Evolutionary conservation across 2,888 invertebrate genomes (phyloP), one percentile per base, ranked within the genome.

Genomic region (Amiota communis): DNA sequence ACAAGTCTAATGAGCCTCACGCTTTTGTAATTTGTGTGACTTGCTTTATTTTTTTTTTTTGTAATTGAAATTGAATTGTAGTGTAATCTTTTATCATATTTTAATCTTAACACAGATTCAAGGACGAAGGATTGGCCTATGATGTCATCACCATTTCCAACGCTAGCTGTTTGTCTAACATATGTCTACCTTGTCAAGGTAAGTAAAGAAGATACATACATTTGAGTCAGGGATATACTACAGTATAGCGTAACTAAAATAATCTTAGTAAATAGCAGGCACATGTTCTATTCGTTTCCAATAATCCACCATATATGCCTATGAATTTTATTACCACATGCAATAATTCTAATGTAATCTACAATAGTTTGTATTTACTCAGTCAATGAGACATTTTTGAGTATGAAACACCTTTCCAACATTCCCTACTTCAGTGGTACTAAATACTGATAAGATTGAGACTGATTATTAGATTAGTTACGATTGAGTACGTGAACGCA

Each of bases 131-230:
- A 94, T 90, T 98, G 96, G 96, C 93, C 95, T 87, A 92, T 98
- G 91, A 98, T 98, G 97, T 94, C 95, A 87, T 96, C 96, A 83
- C 98, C 98, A 77, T 93, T 96, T 88, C 97, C 98, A 86, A 98
- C 98, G 83, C 91, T 97, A 90, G 91, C 94, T 90, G 95, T 97
- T 91, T 98, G 97, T 91, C 91, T 97, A 89, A 91, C 92, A 88
- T 98, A 98, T 91, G 94, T 98, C 85, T 95, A 95, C 91, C 90
- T 96, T 91, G 98, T 98, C 90, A 97, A 96, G 93, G 94, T 94
- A 91, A 90, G 89, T 87, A 65, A 53, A n/a, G 15, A 53, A n/a
- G 11, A 53, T 53, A 53, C 6, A 12, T 8, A 12, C 71, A 64
- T 12, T 65, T 72, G 67, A 77, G 75, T 80, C 77, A 77, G 68